phyloP scores from a whole-genome alignment of 2,113 vertebrate species.

The Martes martes region DNA sequence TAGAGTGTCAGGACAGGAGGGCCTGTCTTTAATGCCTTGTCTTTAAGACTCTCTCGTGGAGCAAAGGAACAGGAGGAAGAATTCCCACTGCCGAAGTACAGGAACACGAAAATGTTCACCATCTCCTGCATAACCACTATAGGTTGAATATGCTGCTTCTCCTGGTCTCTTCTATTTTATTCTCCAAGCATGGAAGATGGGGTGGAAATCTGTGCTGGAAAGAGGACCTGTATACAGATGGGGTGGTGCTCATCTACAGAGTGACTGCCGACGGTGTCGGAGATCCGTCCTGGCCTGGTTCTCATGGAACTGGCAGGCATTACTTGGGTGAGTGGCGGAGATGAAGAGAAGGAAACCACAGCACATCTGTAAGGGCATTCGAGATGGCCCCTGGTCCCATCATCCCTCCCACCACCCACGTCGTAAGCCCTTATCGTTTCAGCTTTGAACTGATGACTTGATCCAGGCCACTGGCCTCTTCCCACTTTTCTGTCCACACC shows the following conservation, averaged over 20 bases:
- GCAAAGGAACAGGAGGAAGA: not conserved
- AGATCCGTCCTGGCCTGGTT: not conserved
- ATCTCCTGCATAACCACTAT: not conserved
- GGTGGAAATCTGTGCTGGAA: not conserved
- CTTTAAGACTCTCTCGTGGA: not conserved
- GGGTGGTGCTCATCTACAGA: not conserved
- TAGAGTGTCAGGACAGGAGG: not conserved
- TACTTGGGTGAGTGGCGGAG: not conserved
- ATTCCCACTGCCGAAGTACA: not conserved
- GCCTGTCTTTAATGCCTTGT: not conserved
- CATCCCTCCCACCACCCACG: not conserved
- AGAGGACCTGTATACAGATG: not conserved
- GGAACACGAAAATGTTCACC: not conserved
- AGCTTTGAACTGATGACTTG: not conserved
- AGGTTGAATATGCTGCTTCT: not conserved
- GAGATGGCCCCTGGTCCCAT: too few species aligned
- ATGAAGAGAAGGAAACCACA: not conserved
- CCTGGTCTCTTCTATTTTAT: not conserved
- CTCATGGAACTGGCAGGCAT: not conserved
- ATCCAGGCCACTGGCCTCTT: not conserved
- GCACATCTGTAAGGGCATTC: fast-evolving
- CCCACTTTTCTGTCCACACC: not conserved
- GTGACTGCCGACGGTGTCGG: not conserved
- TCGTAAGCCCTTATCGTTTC: not conserved
- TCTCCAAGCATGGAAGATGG: not conserved